Evolutionary conservation across 2,888 invertebrate genomes (phyloP).

Genomic region (Oscheius sp.): DNA sequence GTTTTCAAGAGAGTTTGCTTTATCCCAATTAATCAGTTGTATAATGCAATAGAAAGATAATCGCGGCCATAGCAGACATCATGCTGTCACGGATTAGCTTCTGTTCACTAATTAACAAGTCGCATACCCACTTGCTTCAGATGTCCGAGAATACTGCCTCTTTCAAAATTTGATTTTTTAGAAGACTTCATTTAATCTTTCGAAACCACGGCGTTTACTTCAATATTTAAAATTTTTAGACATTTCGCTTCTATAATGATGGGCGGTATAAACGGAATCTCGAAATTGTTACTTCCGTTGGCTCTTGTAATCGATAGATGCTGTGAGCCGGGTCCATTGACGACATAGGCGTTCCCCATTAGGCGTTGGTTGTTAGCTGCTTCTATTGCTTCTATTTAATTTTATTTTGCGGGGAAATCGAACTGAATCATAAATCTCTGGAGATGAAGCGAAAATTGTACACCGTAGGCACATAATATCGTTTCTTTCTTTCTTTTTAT

Average conservation of each 20-base stretch:
- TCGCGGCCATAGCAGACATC: no score
- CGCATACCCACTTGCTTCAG: background rate
- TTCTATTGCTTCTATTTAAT: background rate
- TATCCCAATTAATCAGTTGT: no score
- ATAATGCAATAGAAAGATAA: no score
- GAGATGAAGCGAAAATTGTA: no score
- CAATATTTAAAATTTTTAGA: no score
- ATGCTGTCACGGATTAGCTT: background rate
- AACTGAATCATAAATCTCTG: no score
- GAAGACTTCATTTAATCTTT: background rate
- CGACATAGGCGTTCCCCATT: background rate
- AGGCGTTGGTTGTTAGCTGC: background rate
- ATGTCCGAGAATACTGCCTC: conserved; percentile 3
- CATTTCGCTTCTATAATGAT: no score
- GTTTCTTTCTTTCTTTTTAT: no score
- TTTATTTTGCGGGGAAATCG: no score
- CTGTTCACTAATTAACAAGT: conserved; percentile 9
- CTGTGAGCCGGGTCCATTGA: conserved; percentile 24
- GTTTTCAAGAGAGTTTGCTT: no score
- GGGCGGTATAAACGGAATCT: conserved; percentile 1
- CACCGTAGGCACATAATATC: no score
- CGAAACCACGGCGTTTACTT: background rate
- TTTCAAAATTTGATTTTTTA: conserved; percentile 9
- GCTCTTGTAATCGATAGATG: conserved; percentile 18
- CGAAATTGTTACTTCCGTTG: conserved; percentile 10